Evolutionary conservation across 37 sponge, comb jelly and placozoan genomes (phyloP).

Genomic region (Oscarella lobularis): DNA sequence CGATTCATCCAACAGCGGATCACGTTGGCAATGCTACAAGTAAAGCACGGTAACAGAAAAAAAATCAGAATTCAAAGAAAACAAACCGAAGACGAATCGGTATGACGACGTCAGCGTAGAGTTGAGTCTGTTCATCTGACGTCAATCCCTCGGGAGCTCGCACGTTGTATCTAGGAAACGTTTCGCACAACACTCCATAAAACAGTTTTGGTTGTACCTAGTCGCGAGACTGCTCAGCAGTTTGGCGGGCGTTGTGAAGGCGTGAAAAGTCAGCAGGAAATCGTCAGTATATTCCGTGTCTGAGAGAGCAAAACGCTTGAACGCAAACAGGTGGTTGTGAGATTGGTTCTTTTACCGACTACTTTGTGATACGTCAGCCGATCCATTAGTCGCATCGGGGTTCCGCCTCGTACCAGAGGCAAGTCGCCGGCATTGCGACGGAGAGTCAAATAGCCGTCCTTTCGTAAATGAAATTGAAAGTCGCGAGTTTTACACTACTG

Average conservation of each 20-base stretch:
- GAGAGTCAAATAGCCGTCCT: not conserved
- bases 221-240: slow-evolving; percentile 31
- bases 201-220: slow-evolving; percentile 27
- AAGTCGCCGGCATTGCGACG: slow-evolving; percentile 8
- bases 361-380: slow-evolving; percentile 40
- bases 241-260: slow-evolving; percentile 40
- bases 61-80: not conserved
- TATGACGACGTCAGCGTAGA: slow-evolving; percentile 33
- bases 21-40: slow-evolving; percentile 38
- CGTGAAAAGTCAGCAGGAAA: slow-evolving; percentile 45
- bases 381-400: slow-evolving; percentile 36
- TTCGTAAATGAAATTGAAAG: not conserved
- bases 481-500: not conserved
- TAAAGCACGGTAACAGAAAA: not conserved
- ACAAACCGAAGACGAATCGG: slow-evolving; percentile 51
- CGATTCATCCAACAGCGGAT: slow-evolving; percentile 34
- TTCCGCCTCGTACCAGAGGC: slow-evolving; percentile 53
- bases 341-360: slow-evolving; percentile 22
- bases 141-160: slow-evolving; percentile 14
- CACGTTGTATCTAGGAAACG: slow-evolving; percentile 25
- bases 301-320: slow-evolving; percentile 3
- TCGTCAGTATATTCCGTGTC: slow-evolving; percentile 48
- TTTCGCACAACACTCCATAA: not conserved
- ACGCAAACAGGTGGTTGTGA: not conserved
- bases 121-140: slow-evolving; percentile 18